phyloP scores from a whole-genome alignment of 2,797 vertebrate genomes.

The Halcyon leucocephala region DNA sequence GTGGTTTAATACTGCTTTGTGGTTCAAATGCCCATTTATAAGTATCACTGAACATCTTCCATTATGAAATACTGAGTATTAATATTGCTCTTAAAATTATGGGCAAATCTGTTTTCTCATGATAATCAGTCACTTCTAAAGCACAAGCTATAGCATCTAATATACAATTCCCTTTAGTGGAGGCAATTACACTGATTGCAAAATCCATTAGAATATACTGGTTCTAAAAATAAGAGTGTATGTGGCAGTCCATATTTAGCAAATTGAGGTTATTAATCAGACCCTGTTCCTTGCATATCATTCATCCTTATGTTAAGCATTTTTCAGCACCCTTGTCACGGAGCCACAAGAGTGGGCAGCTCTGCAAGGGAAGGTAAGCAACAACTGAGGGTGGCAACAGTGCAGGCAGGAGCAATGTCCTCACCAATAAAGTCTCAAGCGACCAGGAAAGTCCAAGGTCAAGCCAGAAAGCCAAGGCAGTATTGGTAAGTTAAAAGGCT shows the following conservation, averaged over 20 bases:
- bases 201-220: constrained; percentile 42
- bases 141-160: neutral
- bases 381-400: neutral
- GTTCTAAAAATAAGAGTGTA: constrained; percentile 45
- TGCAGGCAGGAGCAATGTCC: neutral
- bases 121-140: constrained; percentile 13
- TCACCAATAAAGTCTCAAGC: neutral
- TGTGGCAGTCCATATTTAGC: constrained; percentile 35
- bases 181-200: constrained; percentile 63
- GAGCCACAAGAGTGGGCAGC: rapidly evolving
- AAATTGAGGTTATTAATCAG: constrained; percentile 48
- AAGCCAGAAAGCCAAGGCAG: neutral
- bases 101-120: neutral
- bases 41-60: neutral
- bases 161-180: constrained; percentile 31
- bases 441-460: neutral
- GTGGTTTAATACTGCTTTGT: neutral
- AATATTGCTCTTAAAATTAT: constrained; percentile 5
- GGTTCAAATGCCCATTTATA: constrained; percentile 1
- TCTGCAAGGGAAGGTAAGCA: neutral
- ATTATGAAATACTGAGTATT: neutral
- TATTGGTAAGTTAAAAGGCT: rapidly evolving
- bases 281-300: neutral
- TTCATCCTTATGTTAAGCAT: neutral
- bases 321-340: neutral